Base-by-base conservation (phyloP, 2,797 vertebrate species). In the Odontamblyopus lacepedii region DNA sequence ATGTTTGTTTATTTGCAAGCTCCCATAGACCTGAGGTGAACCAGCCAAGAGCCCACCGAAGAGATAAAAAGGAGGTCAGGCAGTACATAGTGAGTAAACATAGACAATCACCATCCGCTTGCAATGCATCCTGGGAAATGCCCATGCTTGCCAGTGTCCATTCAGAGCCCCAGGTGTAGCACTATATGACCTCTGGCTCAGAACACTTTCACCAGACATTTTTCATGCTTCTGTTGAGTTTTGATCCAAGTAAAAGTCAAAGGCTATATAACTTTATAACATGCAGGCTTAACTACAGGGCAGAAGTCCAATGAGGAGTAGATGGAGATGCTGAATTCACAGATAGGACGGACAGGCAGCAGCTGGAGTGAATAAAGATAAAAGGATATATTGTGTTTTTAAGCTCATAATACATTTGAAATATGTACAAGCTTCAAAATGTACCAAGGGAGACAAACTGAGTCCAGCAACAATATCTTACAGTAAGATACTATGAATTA, bases 61-160 rank as follows among this genome's bases (percentile, higher is more conserved):
- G 69, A 87, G 77, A 85, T 81, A 76, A 83, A 85, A 88, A 88
- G 53, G 69, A 89, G 86, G 88, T 89, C 87, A 88, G 82, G 81
- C 79, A 19, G 61, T 35, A 64, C 50, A 60, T n/a, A 16, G 72
- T 84, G 70, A 85, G 72, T 81, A 85, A 84, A 89, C 83, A 83
- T 38, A 77, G 51, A 76, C 62, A 60, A 78, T 82, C 63, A 72
- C 32, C 79, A 19, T 68, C 83, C 29, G 50, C 65, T 78, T 66
- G 76, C 75, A 79, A 69, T 82, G 74, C 82, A 83, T 78, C 78
- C 69, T 84, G 83, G 79, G 83, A 88, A 84, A 85, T 86, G 81
- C 74, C 75, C 78, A 79, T 30, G 63, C 75, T 72, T 69, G 65
- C 74, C 61, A 62, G 77, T 74, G 67, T 71, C 75, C 72, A 64